Evolutionary conservation across 1,140 invertebrate genomes (phyloP), one percentile per base, ranked within the genome.

Genomic region (Mya arenaria): DNA sequence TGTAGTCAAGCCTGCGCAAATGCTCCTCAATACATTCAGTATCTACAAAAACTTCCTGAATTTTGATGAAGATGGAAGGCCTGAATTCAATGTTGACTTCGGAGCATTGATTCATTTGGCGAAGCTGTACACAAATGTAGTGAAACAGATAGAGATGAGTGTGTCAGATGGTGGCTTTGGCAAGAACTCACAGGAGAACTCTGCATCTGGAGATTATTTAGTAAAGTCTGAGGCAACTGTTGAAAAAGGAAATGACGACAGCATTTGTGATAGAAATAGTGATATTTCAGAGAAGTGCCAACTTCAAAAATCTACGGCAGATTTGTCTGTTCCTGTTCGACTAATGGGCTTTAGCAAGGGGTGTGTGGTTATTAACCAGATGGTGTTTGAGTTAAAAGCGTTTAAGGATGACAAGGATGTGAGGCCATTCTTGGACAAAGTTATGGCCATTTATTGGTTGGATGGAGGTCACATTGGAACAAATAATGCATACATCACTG

Each of bases 351-450:
- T 98, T 91, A 98, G 97, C 91, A 98, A 98, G 94, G 97, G 97
- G 52, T 97, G 97, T 93, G 96, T 97, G 56, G 97, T 98, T 71
- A 94, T 98, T 73, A 98, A 98, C 94, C 97, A 98, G 93, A 94
- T 98, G 84, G 94, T 98, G 39, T 96, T 97, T 89, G 97, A 98
- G 91, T 95, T 97, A 91, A 95, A 96, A 39, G 8, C 62, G 17
- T 63, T 63, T 8, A 58, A 86, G 4, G 60, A 85, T 8, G 65
- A 87, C 10, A n/a, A 44, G 34, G 65, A 86, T 6, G 37, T 89
- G 0, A 60, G 56, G 28, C 36, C 34, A 0, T 90, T 93, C 77
- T 23, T 91, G 4, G 65, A 82, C 0, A 84, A 74, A 25, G 85
- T 94, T 15, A 73, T 94, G 77, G 94, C 95, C 79, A 96, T 98